These are phyloP conservation scores for Opisthograptis luteolata DNA, from an alignment of 2,888 invertebrate species.

Conservation along the genomic window DNA sequence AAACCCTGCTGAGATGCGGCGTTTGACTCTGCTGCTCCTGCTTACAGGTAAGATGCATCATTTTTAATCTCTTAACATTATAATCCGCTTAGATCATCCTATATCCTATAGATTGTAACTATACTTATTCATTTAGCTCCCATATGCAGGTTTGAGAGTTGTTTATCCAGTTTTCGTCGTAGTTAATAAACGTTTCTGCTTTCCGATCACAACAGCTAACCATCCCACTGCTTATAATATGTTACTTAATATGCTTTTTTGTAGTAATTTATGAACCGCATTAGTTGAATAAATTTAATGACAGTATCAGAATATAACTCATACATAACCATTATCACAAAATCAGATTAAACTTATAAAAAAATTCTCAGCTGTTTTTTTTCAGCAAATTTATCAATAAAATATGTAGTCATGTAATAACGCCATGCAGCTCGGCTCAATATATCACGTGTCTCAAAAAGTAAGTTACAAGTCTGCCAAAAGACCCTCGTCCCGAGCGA, in stretches of 20 bases:
- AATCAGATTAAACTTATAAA: background rate
- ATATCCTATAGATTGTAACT: background rate
- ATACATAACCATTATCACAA: background rate
- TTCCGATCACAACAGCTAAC: background rate
- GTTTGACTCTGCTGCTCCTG: slow-evolving; percentile 66
- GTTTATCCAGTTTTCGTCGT: slow-evolving; percentile 29
- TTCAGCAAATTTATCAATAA: background rate
- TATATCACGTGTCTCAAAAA: slow-evolving; percentile 56
- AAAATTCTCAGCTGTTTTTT: background rate
- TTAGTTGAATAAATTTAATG: no score
- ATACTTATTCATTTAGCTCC: slow-evolving; percentile 6
- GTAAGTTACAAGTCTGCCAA: slow-evolving; percentile 62
- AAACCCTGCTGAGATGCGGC: slow-evolving; percentile 69
- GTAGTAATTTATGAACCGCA: background rate
- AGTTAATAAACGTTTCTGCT: slow-evolving; percentile 1
- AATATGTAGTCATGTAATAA: slow-evolving; percentile 17
- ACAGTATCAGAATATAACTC: background rate
- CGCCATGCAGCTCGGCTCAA: slow-evolving; percentile 40
- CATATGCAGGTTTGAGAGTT: slow-evolving; percentile 31
- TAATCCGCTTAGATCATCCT: background rate
- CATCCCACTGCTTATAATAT: background rate
- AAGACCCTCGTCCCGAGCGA: slow-evolving; percentile 57
- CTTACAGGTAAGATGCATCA: slow-evolving; percentile 68
- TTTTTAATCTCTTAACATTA: background rate
- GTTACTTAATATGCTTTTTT: background rate